Evolutionary conservation across 2,797 vertebrate species (phyloP), one percentile per base, ranked within the genome.

Genomic region (Siniperca scherzeri): DNA sequence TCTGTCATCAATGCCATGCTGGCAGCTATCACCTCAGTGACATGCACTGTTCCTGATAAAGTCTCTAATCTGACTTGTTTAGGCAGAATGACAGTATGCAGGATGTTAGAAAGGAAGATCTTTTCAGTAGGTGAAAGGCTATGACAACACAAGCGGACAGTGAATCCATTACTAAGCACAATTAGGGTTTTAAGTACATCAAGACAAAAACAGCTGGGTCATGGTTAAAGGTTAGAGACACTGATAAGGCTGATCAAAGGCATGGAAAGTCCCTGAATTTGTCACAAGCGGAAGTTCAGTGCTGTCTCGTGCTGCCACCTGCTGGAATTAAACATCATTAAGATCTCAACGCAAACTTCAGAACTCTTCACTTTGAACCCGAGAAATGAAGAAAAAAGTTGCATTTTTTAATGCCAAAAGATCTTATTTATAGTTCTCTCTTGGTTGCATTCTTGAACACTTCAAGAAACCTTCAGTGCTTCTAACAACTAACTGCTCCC

Each of bases 291-390:
- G 27, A 30, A 33, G 6, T 3, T 50, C 14, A 69, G 19, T 22
- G 16, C 22, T 10, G 65, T 33, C 13, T 1, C 1, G 7, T 83
- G 73, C 68, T 85, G 86, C 89, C 83, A 74, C 60, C 92, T 93
- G 74, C 84, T 89, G 91, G 86, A 38, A 6, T 10, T 3, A 57
- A 21, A 30, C 6, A 71, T 22, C 30, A 22, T 13, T 36, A 59
- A 48, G 10, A 2, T 2, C 30, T 7, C 36, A 12, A 33, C 14
- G 2, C n/a, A 71, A 42, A 66, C 17, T 9, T 33, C 0, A 40
- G 6, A 42, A 22, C 12, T 38, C 9, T 19, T 42, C 12, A 27
- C 21, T 61, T 33, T 16, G 14, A 38, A 14, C 21, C 27, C 5
- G 2, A 62, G 67, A 33, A n/a, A 33, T 38, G 12, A 10, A 22